Evolutionary conservation across 2,113 vertebrate genomes (phyloP).

Genomic region (Pimephales promelas): DNA sequence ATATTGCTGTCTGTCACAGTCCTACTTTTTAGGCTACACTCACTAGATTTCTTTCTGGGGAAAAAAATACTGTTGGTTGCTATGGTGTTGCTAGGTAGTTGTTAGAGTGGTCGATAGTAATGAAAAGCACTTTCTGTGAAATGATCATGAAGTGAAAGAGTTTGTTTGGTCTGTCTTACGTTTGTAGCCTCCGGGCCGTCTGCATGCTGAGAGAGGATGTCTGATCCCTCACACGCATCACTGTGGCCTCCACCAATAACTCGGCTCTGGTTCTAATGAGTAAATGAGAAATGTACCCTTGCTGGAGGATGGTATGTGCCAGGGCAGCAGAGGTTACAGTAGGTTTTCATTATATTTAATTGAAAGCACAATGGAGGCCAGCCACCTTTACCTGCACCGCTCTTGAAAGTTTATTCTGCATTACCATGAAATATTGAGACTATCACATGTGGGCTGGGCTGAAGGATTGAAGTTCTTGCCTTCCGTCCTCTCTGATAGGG

Average conservation of each 20-base stretch:
- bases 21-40: background rate
- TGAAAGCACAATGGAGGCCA: constrained; percentile 51
- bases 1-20: background rate
- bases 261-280: constrained; percentile 53
- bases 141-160: background rate
- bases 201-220: constrained; percentile 31
- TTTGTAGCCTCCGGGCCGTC: background rate
- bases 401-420: constrained; percentile 43
- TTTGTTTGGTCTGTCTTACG: background rate
- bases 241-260: constrained; percentile 23
- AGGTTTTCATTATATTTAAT: constrained; percentile 58
- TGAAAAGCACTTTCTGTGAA: background rate
- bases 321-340: constrained; percentile 47
- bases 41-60: background rate
- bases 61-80: background rate
- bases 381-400: constrained; percentile 57
- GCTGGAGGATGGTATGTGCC: constrained; percentile 46
- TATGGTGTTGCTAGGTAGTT: background rate
- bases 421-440: constrained; percentile 50
- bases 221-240: constrained; percentile 33
- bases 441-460: background rate
- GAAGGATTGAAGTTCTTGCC: constrained; percentile 8
- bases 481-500: constrained; percentile 20
- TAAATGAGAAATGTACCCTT: constrained; percentile 54
- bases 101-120: background rate